A percentile compares a stretch with the other conserved stretches of the same genome.
Conservation (phyloP, 1,140 invertebrate genomes). For the Ctenoplectra terminalis region DNA sequence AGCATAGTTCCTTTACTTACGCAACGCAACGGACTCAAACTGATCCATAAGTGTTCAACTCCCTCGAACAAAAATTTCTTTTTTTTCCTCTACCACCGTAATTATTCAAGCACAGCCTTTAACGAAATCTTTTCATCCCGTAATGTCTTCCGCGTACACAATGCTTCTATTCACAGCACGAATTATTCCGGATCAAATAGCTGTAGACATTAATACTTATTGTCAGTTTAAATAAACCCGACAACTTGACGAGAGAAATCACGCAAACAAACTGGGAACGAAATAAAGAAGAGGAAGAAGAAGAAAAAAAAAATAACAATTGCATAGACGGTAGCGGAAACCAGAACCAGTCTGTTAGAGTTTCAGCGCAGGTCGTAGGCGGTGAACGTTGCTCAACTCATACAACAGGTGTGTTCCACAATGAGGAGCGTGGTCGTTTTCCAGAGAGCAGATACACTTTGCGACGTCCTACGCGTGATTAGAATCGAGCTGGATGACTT, state of each 20-base stretch:
- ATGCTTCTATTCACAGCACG: neutral
- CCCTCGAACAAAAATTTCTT: too few relatives aligned
- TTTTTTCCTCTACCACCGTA: too few relatives aligned
- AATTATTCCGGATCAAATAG: neutral
- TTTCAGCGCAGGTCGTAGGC: conserved; percentile 48
- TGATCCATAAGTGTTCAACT: too few relatives aligned
- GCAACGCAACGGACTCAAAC: too few relatives aligned
- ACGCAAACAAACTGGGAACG: neutral
- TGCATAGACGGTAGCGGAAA: conserved; percentile 26
- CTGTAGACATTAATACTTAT: neutral
- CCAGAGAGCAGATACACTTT: conserved; percentile 40
- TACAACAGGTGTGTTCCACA: conserved; percentile 62
- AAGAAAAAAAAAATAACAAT: neutral
- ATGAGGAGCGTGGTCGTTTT: conserved; percentile 49
- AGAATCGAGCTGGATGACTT: conserved; percentile 42
- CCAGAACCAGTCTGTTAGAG: conserved; percentile 26
- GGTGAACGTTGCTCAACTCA: conserved; percentile 56
- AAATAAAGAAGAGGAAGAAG: too few relatives aligned
- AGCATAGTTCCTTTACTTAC: too few relatives aligned
- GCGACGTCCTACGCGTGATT: conserved; percentile 63
- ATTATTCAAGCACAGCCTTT: too few relatives aligned
- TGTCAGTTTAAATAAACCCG: neutral
- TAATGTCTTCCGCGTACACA: neutral
- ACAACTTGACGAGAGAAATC: neutral
- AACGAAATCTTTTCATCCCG: too few relatives aligned